Evolutionary conservation across 2,797 vertebrate species (phyloP), one percentile per base, ranked within the genome.

Genomic region (Ctenopoma multispine): DNA sequence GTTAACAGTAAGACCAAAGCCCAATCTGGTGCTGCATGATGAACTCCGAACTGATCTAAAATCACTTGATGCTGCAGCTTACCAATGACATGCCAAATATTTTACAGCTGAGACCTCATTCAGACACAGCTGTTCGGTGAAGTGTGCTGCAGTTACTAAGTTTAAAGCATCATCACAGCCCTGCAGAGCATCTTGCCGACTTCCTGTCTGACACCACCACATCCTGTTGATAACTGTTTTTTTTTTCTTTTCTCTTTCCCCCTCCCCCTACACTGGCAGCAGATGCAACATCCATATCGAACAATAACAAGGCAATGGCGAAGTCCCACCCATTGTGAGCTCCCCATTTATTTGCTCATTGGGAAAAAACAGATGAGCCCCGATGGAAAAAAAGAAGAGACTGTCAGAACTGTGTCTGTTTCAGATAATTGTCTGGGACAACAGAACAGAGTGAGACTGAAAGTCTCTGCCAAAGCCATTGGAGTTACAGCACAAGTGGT

Each of bases 161-260:
- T 38, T 61, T 0, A 7, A 73, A 23, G 13, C 27, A 12, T 73
- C 57, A 48, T 21, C 55, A 5, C 56, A 68, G 27, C 40, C 21
- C 69, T 65, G 60, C 76, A 73, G 61, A 69, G 47, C 69, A 62
- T 60, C 59, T 68, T 46, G 31, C 79, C 50, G 55, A 89, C 90
- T 94, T 94, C 91, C 93, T 92, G 88, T 90, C 89, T 91, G 82
- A 89, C 92, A 87, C 83, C 77, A 77, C 90, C 92, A 89, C 92
- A 90, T 94, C 93, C 93, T 93, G 92, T 93, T 92, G 81, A 92
- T 85, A 85, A 85, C 75, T 53, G 69, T 12, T 47, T 53, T 63
- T 48, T 54, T 50, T 48, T 13, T 43, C 15, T 34, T 11, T 7
- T 23, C 8, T 57, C 6, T 63, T 43, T 58, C 23, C 47, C 44